Conservation (phyloP, 1,140 invertebrate species). For the Trichonephila clavipes region DNA sequence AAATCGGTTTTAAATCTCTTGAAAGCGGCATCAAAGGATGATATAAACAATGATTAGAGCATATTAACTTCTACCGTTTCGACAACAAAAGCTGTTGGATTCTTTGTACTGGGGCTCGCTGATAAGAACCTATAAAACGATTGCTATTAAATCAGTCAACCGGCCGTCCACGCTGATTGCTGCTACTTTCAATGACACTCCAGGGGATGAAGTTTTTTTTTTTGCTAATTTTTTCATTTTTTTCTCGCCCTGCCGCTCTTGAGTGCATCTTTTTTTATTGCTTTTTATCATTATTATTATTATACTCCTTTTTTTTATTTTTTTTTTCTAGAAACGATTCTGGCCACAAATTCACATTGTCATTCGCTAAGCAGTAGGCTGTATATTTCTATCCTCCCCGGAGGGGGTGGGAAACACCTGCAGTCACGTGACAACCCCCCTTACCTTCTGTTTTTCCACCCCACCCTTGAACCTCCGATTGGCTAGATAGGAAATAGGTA, state of each 20-base stretch:
- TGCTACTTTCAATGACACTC: conserved; percentile 21
- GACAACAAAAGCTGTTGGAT: conserved; percentile 40
- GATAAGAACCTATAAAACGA: conserved; percentile 40
- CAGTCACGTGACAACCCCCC: conserved; percentile 55
- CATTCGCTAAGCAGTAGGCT: conserved; percentile 49
- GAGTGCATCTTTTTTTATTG: conserved; percentile 21
- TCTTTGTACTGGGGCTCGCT: conserved; percentile 18
- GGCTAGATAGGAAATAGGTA: conserved; percentile 65
- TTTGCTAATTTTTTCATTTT: not conserved
- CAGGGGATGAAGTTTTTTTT: not conserved
- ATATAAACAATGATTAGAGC: conserved; percentile 31
- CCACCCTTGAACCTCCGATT: conserved; percentile 45
- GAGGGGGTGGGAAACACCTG: conserved; percentile 70
- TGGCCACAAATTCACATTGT: conserved; percentile 49
- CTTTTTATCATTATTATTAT: conserved; percentile 59
- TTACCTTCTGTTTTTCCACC: conserved; percentile 24
- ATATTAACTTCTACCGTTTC: not conserved
- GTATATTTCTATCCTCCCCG: conserved; percentile 19
- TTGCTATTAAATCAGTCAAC: conserved; percentile 59
- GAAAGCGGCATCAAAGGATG: conserved; percentile 19
- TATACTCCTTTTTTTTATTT: conserved; percentile 38
- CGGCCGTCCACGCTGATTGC: conserved; percentile 33
- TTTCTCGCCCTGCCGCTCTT: not conserved
- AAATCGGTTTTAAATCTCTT: not conserved
- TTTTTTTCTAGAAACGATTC: conserved; percentile 14